A percentile compares a stretch with the other conserved stretches of the same genome.
phyloP scores from a whole-genome alignment of 2,113 vertebrate species.

The Quiscalus mexicanus region DNA sequence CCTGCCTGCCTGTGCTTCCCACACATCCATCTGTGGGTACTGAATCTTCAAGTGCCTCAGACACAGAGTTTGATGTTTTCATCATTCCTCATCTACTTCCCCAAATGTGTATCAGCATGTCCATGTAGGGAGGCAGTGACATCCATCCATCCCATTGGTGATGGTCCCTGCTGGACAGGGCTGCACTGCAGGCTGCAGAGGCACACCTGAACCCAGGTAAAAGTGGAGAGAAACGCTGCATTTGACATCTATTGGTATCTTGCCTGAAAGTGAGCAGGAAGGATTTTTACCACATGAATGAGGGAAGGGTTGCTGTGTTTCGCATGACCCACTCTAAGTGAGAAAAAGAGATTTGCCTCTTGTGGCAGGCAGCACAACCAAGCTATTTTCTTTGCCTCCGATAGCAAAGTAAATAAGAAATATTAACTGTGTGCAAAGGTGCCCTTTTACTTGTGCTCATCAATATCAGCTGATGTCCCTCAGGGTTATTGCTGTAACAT shows the following conservation, averaged over 20 bases:
- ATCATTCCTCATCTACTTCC: background rate
- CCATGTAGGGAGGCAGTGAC: fast-evolving
- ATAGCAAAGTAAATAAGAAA: background rate
- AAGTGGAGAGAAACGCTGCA: background rate
- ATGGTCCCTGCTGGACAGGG: background rate
- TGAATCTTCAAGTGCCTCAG: background rate
- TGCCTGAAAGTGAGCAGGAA: background rate
- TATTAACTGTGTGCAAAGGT: background rate
- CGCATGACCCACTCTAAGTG: fast-evolving
- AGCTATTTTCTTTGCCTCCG: background rate
- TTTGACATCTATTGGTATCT: background rate
- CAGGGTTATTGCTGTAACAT: background rate
- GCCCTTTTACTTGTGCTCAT: background rate
- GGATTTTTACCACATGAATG: background rate
- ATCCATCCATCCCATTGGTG: too few species aligned
- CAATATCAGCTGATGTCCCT: background rate
- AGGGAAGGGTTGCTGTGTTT: background rate
- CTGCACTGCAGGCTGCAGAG: background rate
- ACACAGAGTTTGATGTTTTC: background rate
- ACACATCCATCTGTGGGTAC: background rate
- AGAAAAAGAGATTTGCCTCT: background rate
- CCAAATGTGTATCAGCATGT: background rate
- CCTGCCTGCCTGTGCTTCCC: background rate
- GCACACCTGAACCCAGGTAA: background rate
- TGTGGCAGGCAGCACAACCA: background rate